Conservation (phyloP, 2,888 invertebrate species). For the Melanostoma mellinum region DNA sequence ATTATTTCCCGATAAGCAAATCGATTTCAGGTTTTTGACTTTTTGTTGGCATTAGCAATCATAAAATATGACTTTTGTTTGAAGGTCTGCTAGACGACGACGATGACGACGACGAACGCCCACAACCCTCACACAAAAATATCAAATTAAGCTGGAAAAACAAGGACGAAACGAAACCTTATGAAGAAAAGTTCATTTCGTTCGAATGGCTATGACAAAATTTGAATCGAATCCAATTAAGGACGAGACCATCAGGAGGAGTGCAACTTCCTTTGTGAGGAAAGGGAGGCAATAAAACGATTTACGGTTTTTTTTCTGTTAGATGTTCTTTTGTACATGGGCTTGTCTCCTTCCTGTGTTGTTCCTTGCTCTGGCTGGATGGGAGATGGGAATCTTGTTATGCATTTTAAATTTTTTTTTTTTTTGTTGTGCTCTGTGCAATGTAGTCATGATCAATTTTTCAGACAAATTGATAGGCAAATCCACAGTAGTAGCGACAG, state of each 20-base stretch:
- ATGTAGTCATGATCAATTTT: slow-evolving; percentile 37
- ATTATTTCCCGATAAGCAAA: slow-evolving; percentile 26
- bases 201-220: slow-evolving; percentile 46
- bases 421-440: slow-evolving; percentile 7
- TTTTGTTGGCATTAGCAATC: slow-evolving; percentile 16
- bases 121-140: slow-evolving; percentile 16
- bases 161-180: slow-evolving; percentile 28
- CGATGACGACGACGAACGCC: slow-evolving; percentile 1
- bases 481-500: slow-evolving; percentile 13
- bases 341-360: slow-evolving; percentile 14
- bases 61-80: slow-evolving; percentile 24
- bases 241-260: slow-evolving; percentile 13
- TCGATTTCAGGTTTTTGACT: slow-evolving; percentile 9
- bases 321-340: not conserved
- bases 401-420: slow-evolving; percentile 26
- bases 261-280: not conserved
- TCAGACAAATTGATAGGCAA: slow-evolving; percentile 18
- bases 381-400: not conserved
- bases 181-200: slow-evolving; percentile 28
- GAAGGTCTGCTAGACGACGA: not conserved
- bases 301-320: slow-evolving; percentile 27
- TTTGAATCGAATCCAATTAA: slow-evolving; percentile 69
- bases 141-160: slow-evolving; percentile 17
- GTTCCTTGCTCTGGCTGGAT: not conserved
- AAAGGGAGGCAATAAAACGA: slow-evolving; percentile 34